A percentile compares a stretch with the other conserved stretches of the same genome.
These are phyloP conservation scores for Onchidella celtica DNA, from an alignment of 2,888 invertebrate species.

Conservation along the genomic window DNA sequence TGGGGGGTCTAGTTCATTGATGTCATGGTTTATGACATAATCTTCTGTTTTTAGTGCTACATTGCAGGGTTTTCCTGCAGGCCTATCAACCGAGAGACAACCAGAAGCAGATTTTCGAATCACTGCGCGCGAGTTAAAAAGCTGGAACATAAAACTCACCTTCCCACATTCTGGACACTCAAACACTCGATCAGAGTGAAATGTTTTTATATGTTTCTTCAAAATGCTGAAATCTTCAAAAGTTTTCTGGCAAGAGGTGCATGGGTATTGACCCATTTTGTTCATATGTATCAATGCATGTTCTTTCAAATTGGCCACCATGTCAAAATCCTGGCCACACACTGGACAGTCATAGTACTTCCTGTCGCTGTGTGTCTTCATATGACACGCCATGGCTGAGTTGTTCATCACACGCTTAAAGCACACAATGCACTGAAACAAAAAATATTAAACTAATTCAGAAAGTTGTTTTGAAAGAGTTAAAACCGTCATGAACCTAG, in stretches of 20 bases:
- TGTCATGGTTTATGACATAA: too few relatives aligned
- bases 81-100: too few relatives aligned
- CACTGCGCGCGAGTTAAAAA: too few relatives aligned
- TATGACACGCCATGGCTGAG: slow-evolving; percentile 87
- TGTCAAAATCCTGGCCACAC: slow-evolving; percentile 86
- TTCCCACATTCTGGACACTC: slow-evolving; percentile 86
- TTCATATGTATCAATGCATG: slow-evolving; percentile 85
- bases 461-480: not conserved
- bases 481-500: not conserved
- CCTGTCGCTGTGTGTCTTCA: slow-evolving; percentile 85
- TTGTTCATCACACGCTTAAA: slow-evolving; percentile 84
- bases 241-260: slow-evolving; percentile 86
- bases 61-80: too few relatives aligned
- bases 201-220: slow-evolving; percentile 87
- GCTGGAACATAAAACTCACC: too few relatives aligned
- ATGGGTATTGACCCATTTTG: slow-evolving; percentile 85
- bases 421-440: slow-evolving; percentile 80
- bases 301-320: slow-evolving; percentile 82
- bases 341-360: slow-evolving; percentile 88
- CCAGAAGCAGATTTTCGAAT: too few relatives aligned
- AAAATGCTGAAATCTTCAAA: slow-evolving; percentile 87
- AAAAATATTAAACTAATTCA: too few relatives aligned
- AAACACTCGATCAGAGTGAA: slow-evolving; percentile 86
- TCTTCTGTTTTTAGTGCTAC: too few relatives aligned
- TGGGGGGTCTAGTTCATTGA: too few relatives aligned